Percentiles rank a stretch among this genome's conserved stretches.
Conservation (phyloP, 2,888 invertebrate species). For the Cheilosia vulpina region DNA sequence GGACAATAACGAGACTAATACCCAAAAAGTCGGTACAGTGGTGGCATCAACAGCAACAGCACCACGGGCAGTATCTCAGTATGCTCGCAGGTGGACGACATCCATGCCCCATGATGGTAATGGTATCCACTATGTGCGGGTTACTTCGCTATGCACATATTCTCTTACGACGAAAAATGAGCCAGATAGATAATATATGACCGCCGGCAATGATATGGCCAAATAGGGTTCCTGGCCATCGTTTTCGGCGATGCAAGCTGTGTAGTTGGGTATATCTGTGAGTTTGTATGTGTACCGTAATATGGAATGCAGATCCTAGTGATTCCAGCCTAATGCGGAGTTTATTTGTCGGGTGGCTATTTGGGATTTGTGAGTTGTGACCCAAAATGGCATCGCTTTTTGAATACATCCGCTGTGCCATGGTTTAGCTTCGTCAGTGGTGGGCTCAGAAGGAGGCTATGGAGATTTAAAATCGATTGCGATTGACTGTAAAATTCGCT, state of each 20-base stretch:
- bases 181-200: constrained; percentile 28
- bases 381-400: neutral
- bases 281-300: neutral
- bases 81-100: constrained; percentile 41
- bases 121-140: constrained; percentile 8
- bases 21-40: constrained; percentile 30
- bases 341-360: constrained; percentile 1
- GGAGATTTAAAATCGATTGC: neutral
- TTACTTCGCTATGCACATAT: constrained; percentile 7
- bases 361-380: constrained; percentile 45
- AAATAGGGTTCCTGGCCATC: constrained; percentile 3
- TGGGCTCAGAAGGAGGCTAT: neutral
- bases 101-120: neutral
- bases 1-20: constrained; percentile 60
- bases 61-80: constrained; percentile 10
- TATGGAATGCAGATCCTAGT: neutral
- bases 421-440: constrained; percentile 4
- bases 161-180: constrained; percentile 20
- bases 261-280: neutral
- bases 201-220: constrained; percentile 20
- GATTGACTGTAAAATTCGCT: too few species aligned
- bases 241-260: neutral
- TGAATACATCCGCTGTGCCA: neutral
- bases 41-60: constrained; percentile 14
- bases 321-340: constrained; percentile 26